A percentile compares a stretch with the other conserved stretches of the same genome.
Conservation (phyloP, 2,797 vertebrate species). For the Parambassis ranga region DNA sequence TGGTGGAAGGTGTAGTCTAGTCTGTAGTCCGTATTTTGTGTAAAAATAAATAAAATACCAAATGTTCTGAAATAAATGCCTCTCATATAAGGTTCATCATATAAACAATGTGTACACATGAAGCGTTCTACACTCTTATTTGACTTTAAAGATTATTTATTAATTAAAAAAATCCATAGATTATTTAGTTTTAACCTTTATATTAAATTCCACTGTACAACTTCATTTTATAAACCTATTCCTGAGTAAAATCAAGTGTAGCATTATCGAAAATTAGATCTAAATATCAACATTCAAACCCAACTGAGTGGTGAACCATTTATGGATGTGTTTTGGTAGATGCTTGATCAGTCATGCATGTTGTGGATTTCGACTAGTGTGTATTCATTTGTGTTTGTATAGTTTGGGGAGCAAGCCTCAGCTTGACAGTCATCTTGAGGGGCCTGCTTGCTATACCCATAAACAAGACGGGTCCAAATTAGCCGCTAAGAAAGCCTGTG, state of each 20-base stretch:
- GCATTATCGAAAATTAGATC: neutral
- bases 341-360: constrained; percentile 73
- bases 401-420: constrained; percentile 59
- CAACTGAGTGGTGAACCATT: constrained; percentile 31
- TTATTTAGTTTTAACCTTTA: neutral
- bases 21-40: too few species aligned
- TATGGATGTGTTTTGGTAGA: constrained; percentile 53
- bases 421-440: constrained; percentile 73
- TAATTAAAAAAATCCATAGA: too few species aligned
- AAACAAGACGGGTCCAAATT: constrained; percentile 76
- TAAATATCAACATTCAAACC: neutral
- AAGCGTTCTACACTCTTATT: too few species aligned
- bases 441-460: constrained; percentile 51
- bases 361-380: constrained; percentile 63
- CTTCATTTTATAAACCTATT: neutral
- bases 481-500: constrained; percentile 75
- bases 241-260: neutral
- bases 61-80: too few species aligned
- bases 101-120: too few species aligned
- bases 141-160: too few species aligned
- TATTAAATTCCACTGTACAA: neutral
- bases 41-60: too few species aligned
- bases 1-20: too few species aligned
- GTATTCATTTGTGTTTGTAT: constrained; percentile 72
- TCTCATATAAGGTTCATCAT: too few species aligned